Evolutionary conservation across 2,797 vertebrate species (phyloP), one percentile per base, ranked within the genome.

Genomic region (Menidia menidia): DNA sequence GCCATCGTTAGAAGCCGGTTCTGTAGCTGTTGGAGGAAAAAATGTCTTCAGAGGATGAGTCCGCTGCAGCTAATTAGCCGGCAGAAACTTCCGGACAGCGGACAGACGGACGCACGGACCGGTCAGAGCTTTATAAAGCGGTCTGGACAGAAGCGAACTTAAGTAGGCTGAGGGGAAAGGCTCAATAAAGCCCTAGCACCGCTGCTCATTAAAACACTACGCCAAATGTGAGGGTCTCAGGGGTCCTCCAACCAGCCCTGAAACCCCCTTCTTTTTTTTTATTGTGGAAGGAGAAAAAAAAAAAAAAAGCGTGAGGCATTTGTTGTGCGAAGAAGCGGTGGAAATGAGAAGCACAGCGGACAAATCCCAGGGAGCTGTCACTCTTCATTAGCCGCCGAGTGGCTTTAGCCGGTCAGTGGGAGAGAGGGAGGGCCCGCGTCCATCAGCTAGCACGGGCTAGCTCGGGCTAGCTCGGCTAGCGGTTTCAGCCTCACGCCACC

Each of bases 361-460:
- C 89, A 86, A 92, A 88, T 93, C 92, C 93, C 47, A 78, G 85
- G 87, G 92, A 89, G 92, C 92, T 92, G 93, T 93, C 93, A 93
- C 81, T 94, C 91, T 92, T 93, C 91, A 93, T 95, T 94, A 94
- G 82, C 82, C 80, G 73, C 64, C 73, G 59, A 87, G 73, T 83
- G 65, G 89, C 84, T 92, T 88, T 83, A 88, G 81, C 80, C 82
- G 86, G 90, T 88, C 90, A 91, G 89, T 83, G 78, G 83, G 86
- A 70, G 74, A 77, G 81, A 81, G 84, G 84, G 87, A 84, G 85
- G 82, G 86, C 81, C 25, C 74, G 43, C 73, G 83, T 85, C 85
- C 86, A 84, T 89, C 83, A 85, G 89, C 88, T 90, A 92, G 91
- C 86, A 87, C 89, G 90, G 82, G 88, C 86, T 88, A 80, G 82